Base-by-base conservation (phyloP, 2,797 vertebrate species). In the Bradypodion pumilum region DNA sequence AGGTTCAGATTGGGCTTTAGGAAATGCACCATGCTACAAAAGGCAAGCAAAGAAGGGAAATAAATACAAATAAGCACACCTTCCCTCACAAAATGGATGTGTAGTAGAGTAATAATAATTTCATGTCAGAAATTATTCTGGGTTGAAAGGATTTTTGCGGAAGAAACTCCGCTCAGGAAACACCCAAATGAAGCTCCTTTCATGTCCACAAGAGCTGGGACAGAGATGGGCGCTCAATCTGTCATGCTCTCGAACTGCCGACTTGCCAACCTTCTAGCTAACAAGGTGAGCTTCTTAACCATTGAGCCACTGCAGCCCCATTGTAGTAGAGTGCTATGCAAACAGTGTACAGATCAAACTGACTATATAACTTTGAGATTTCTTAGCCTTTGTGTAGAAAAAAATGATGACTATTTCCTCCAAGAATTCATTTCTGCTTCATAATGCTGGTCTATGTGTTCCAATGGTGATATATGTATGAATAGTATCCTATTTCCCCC, bases 21-120 rank as follows among this genome's bases (percentile, higher is more conserved):
- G 86, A 94, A 94, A 88, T 97, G 96, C 84, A 94, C 90, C 88
- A 95, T 96, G 92, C 97, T 97, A 40, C 19, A 59, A 35, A 65
- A 70, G 27, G 42, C 44, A 73, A 82, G 29, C 44, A 78, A 63
- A 12, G 42, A 49, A 21, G 44, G 10, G 32, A 49, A 63, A 3
- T 46, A 44, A 37, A 29, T 46, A 59, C 7, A 29, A 27, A 37
- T 29, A 70, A 62, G 21, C 65, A 7, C 2, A 32, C 7, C 21
- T 44, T 35, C 29, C n/a, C 52, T 19, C 52, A 56, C n/a, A 5
- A 16, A 44, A 23, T 35, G 21, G n/a, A n/a, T n/a, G n/a, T n/a
- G n/a, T n/a, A n/a, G n/a, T n/a, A n/a, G n/a, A n/a, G n/a, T n/a
- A n/a, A n/a, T n/a, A n/a, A n/a, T n/a, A n/a, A n/a, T n/a, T n/a